Evolutionary conservation across 1,140 invertebrate species (phyloP), one percentile per base, ranked within the genome.

Genomic region (Mya arenaria): DNA sequence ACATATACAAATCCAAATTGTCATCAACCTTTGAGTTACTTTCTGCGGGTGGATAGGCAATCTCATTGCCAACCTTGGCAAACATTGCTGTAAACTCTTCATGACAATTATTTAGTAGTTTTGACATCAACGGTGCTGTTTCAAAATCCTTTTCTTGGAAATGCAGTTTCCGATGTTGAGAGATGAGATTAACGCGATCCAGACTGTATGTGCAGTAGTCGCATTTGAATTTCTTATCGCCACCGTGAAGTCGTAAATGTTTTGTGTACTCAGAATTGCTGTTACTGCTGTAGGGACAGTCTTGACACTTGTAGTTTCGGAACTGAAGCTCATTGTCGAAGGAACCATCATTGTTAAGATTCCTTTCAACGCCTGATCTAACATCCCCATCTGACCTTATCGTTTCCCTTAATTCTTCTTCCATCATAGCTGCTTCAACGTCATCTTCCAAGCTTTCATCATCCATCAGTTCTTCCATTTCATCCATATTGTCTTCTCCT

Each of bases 151-250:
- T 75, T 62, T 89, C 84, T 48, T 86, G 66, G 25, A 75, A 71
- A 69, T 89, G 87, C 32, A 89, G 75, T 28, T 73, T 65, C 19
- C 84, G 83, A 66, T 90, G 89, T 52, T 88, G 86, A 30, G 74
- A 69, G 32, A 90, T 48, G 0, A 81, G 55, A 44, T 86, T 86
- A 6, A 90, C 56, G 15, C 86, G 78, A 32, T 89, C 88, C 1
- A 87, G 55, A 71, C 87, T 89, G 80, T 88, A 90, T 6, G 71
- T 65, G 69, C 89, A 90, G 73, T 80, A 85, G 32, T 89, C 88
- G 78, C 89, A 90, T 48, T 85, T 87, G 84, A 86, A 89, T 32
- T 86, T 82, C 19, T 83, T 55, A n/a, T 77, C 48, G 17, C 68
- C 52, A 28, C 83, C 84, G 62, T 89, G 88, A n/a, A 86, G 83